Evolutionary conservation across 2,113 vertebrate species (phyloP).

Genomic region (Macquaria ambigua): DNA sequence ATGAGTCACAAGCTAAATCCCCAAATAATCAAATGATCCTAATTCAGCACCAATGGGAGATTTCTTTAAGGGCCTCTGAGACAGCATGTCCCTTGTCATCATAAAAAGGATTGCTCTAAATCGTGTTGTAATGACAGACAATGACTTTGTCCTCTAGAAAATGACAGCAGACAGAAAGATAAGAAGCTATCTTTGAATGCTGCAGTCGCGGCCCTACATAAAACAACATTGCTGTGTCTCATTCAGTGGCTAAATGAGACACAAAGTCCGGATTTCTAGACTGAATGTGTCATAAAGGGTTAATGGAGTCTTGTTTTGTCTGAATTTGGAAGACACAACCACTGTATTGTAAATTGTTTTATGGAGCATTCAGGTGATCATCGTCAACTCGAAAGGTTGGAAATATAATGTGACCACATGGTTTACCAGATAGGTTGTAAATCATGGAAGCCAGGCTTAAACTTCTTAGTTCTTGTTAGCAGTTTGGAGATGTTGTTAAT

Average conservation of each 20-base stretch:
- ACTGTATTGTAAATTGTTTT: no score
- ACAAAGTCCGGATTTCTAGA: no score
- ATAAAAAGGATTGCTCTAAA: conserved; percentile 20
- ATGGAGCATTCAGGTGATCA: no score
- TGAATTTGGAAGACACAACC: no score
- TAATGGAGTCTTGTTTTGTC: no score
- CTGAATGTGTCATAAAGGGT: no score
- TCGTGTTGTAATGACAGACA: neutral
- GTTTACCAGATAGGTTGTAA: no score
- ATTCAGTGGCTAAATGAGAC: neutral
- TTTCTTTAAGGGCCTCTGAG: conserved; percentile 44
- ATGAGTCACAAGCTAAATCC: conserved; percentile 9
- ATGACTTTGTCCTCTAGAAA: neutral
- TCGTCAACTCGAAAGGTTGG: no score
- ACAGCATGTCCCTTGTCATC: conserved; percentile 14
- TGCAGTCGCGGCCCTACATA: neutral
- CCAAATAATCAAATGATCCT: conserved; percentile 44
- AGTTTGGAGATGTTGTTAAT: no score
- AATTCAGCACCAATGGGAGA: conserved; percentile 5
- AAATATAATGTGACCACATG: no score
- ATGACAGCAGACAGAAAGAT: neutral
- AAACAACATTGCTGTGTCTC: neutral
- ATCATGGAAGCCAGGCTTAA: no score
- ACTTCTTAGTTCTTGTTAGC: no score
- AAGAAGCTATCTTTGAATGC: neutral